phyloP scores from a whole-genome alignment of 2,797 vertebrate genomes.

The Oreochromis grahami region DNA sequence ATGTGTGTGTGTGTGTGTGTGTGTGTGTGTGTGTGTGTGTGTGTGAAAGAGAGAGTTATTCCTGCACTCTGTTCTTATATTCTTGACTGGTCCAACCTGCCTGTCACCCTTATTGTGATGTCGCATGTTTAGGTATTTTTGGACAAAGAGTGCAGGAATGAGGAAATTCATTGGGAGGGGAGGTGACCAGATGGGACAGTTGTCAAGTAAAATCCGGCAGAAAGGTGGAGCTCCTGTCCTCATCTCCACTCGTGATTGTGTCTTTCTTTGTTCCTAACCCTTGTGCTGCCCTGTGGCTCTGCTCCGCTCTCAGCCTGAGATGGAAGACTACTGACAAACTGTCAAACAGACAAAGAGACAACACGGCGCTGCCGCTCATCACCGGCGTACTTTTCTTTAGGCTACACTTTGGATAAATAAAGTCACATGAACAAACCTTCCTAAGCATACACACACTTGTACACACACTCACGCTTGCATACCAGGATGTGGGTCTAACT shows the following conservation, averaged over 20 bases:
- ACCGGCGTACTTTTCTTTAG: neutral
- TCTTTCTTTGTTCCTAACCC: neutral
- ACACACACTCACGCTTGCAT: neutral
- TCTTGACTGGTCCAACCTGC: conserved; percentile 50
- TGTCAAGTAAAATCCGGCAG: conserved; percentile 72
- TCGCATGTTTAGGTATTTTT: conserved; percentile 27
- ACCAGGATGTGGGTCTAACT: conserved; percentile 73
- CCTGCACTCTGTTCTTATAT: neutral
- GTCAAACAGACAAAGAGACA: conserved; percentile 2
- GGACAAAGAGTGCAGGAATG: conserved; percentile 76
- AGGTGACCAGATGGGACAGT: conserved; percentile 51
- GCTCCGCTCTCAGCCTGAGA: neutral
- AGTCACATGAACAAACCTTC: neutral
- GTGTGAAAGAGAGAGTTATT: neutral
- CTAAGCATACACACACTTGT: neutral
- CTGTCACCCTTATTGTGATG: conserved; percentile 57
- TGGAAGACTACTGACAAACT: neutral
- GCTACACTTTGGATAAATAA: conserved; percentile 2
- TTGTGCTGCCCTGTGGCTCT: neutral
- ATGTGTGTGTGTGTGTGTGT: too few species aligned
- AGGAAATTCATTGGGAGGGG: conserved; percentile 73
- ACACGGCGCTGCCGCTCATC: neutral
- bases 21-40: too few species aligned
- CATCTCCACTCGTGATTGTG: neutral
- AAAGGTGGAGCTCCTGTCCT: conserved; percentile 5